phyloP scores from a whole-genome alignment of 1,140 invertebrate genomes.

The Pemphigus obesinymphae region DNA sequence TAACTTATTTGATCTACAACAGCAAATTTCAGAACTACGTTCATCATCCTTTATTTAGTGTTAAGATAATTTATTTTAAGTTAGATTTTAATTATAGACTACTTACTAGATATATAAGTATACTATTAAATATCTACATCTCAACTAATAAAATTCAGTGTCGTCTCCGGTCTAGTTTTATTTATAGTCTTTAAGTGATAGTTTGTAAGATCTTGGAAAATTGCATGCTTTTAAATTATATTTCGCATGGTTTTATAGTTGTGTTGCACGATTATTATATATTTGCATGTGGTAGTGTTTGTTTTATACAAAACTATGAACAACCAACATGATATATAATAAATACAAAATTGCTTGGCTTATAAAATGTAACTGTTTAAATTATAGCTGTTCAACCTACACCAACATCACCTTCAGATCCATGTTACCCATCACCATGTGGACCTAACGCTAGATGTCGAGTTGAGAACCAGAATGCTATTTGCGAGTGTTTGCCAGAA shows the following conservation, averaged over 20 bases:
- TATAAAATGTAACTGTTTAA: constrained; percentile 5
- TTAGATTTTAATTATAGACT: constrained; percentile 5
- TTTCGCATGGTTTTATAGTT: constrained; percentile 28
- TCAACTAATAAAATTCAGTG: constrained; percentile 7
- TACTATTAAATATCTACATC: not conserved
- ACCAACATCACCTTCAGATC: constrained; percentile 52
- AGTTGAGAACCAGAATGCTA: constrained; percentile 53
- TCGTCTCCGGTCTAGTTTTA: constrained; percentile 13
- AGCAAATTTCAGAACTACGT: not conserved
- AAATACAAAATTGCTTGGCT: not conserved
- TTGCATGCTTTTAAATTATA: constrained; percentile 9
- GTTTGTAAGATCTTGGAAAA: not conserved
- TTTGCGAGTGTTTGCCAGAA: constrained; percentile 66
- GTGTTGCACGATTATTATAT: constrained; percentile 26
- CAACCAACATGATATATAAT: not conserved
- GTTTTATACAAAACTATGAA: not conserved
- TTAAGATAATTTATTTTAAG: constrained; percentile 15
- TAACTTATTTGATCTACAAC: constrained; percentile 1
- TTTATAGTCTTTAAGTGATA: not conserved
- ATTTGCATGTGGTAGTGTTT: constrained; percentile 28
- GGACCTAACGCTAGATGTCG: constrained; percentile 64
- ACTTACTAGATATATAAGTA: not conserved
- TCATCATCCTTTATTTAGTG: not conserved
- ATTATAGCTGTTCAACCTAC: constrained; percentile 36
- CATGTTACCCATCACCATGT: constrained; percentile 64